Evolutionary conservation across 2,113 vertebrate genomes (phyloP).

Genomic region (Eupsittula cactorum): DNA sequence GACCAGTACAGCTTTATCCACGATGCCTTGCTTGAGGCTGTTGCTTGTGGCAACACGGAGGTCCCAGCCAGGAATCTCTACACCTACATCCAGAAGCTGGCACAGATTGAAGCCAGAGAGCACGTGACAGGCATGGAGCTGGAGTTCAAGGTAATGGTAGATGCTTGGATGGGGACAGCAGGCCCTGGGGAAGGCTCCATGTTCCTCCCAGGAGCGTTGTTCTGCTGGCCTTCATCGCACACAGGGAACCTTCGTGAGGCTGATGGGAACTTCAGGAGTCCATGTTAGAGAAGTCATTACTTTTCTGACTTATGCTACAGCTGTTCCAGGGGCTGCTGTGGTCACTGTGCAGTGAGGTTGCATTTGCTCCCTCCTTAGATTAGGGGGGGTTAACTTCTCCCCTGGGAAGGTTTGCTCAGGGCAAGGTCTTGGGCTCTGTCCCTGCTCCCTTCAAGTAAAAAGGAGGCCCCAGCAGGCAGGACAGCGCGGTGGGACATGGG

Average conservation of each 20-base stretch:
- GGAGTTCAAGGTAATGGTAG: constrained; percentile 90
- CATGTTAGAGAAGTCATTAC: background rate
- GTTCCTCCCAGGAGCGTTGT: background rate
- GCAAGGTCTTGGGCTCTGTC: background rate
- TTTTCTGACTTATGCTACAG: accelerated
- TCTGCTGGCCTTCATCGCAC: background rate
- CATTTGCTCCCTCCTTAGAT: background rate
- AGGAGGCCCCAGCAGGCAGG: background rate
- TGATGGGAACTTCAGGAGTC: background rate
- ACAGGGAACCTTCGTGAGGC: background rate
- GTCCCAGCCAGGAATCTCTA: constrained; percentile 94
- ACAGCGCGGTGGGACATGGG: accelerated
- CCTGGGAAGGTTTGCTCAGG: background rate
- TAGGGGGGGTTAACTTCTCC: background rate
- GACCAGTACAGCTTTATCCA: constrained; percentile 99
- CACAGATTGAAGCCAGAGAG: constrained; percentile 90
- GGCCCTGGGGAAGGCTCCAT: background rate
- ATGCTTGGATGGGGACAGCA: accelerated
- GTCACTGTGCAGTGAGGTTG: background rate
- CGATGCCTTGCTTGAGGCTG: constrained; percentile 95
- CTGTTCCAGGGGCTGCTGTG: background rate
- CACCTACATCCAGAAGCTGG: constrained; percentile 95
- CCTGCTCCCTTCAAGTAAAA: no score
- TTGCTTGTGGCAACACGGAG: constrained; percentile 95
- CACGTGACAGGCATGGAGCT: constrained; percentile 98